Conservation (phyloP, 2,113 vertebrate genomes). For the Phalacrocorax carbo region DNA sequence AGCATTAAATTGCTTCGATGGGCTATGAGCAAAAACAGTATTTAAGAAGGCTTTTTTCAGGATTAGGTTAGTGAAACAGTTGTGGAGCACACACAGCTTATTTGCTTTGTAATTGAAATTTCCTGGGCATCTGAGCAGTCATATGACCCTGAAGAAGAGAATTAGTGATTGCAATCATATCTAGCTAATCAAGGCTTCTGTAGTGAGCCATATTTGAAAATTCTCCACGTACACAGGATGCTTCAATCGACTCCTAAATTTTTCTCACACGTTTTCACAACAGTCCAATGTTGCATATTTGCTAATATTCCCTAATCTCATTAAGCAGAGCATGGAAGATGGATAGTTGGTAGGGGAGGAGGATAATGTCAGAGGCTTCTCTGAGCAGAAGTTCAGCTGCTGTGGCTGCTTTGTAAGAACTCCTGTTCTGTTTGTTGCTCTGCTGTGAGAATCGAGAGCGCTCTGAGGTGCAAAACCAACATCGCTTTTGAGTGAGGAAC, state of each 20-base stretch:
- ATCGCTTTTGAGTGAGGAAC: not conserved
- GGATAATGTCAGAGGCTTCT: not conserved
- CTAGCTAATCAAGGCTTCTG: conserved; percentile 70
- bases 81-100: not conserved
- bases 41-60: conserved; percentile 29
- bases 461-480: not conserved
- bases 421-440: not conserved
- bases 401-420: not conserved
- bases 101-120: conserved; percentile 71
- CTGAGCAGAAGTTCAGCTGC: not conserved
- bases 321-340: conserved; percentile 43
- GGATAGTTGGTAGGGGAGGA: not conserved
- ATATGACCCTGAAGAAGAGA: conserved; percentile 67
- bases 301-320: conserved; percentile 61
- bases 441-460: conserved; percentile 30
- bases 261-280: conserved; percentile 33
- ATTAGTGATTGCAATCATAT: conserved; percentile 77
- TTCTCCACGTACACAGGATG: conserved; percentile 8
- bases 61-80: conserved; percentile 48
- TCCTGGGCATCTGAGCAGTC: conserved; percentile 61
- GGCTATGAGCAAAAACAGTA: not conserved
- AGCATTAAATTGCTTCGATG: conserved; percentile 4
- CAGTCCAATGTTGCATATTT: conserved; percentile 47
- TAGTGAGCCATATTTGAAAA: conserved; percentile 66
- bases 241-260: conserved; percentile 21